Conservation (phyloP, 2,888 invertebrate species). For the Lamellibrachia columna region DNA sequence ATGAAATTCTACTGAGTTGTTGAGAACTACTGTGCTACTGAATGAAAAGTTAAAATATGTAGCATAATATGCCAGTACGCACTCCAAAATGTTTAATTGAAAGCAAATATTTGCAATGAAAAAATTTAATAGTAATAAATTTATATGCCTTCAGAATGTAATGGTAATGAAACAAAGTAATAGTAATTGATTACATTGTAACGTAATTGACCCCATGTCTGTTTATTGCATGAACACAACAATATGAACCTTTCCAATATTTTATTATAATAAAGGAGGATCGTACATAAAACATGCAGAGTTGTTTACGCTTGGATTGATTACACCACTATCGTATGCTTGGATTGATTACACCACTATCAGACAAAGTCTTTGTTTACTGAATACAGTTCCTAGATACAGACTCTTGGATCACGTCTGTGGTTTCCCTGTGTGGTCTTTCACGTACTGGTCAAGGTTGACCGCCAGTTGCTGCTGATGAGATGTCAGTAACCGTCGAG, state of each 20-base stretch:
- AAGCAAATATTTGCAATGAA: too few species aligned
- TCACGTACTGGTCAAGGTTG: constrained; percentile 32
- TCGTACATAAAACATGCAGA: background rate
- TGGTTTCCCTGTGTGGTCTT: constrained; percentile 19
- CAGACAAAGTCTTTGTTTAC: background rate
- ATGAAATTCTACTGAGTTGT: too few species aligned
- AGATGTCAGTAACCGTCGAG: constrained; percentile 25
- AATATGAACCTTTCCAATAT: background rate
- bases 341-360: background rate
- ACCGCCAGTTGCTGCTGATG: constrained; percentile 35
- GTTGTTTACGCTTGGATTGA: background rate
- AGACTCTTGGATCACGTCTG: background rate
- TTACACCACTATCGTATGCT: background rate
- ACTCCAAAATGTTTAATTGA: too few species aligned
- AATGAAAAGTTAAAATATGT: too few species aligned
- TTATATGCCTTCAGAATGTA: too few species aligned
- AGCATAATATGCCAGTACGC: too few species aligned
- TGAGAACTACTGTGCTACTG: too few species aligned
- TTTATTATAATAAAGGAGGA: background rate
- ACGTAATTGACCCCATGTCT: too few species aligned
- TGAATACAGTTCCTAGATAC: background rate
- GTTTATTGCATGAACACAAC: background rate
- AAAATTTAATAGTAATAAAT: too few species aligned
- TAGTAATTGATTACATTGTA: too few species aligned
- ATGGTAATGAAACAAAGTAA: too few species aligned